These are phyloP conservation scores for Zaprionus kolodkinae DNA, from an alignment of 1,140 invertebrate genomes.

Conservation along the genomic window DNA sequence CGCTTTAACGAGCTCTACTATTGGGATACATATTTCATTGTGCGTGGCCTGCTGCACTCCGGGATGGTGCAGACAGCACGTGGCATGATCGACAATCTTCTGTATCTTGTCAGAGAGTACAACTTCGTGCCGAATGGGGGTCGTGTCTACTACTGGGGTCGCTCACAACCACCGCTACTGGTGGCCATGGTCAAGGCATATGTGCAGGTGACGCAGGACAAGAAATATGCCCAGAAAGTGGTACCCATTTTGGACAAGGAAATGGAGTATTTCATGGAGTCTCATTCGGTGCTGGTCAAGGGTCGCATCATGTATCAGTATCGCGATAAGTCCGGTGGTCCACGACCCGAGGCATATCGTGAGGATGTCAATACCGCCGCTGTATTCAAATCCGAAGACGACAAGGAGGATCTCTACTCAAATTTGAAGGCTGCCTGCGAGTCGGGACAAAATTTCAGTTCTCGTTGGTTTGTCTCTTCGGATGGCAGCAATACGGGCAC, in stretches of 20 bases:
- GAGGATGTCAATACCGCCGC: constrained; percentile 87
- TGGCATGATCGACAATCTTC: constrained; percentile 93
- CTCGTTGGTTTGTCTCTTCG: constrained; percentile 90
- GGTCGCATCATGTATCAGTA: constrained; percentile 90
- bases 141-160: constrained; percentile 92
- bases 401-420: constrained; percentile 90
- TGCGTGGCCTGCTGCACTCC: constrained; percentile 92
- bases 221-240: constrained; percentile 88
- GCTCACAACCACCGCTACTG: constrained; percentile 94
- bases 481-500: constrained; percentile 90
- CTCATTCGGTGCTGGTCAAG: constrained; percentile 88
- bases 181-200: constrained; percentile 94
- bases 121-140: constrained; percentile 96
- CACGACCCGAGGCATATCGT: constrained; percentile 94
- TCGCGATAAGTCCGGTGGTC: constrained; percentile 89
- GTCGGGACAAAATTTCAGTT: constrained; percentile 97
- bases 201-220: constrained; percentile 89
- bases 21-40: constrained; percentile 98
- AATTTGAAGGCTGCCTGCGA: constrained; percentile 95
- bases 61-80: constrained; percentile 92
- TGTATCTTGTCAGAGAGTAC: constrained; percentile 89
- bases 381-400: constrained; percentile 86
- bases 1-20: constrained; percentile 96
- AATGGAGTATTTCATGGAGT: constrained; percentile 90
- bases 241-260: constrained; percentile 91